Base-by-base conservation (phyloP, 2,113 vertebrate species). In the Pachypanchax playfairii region DNA sequence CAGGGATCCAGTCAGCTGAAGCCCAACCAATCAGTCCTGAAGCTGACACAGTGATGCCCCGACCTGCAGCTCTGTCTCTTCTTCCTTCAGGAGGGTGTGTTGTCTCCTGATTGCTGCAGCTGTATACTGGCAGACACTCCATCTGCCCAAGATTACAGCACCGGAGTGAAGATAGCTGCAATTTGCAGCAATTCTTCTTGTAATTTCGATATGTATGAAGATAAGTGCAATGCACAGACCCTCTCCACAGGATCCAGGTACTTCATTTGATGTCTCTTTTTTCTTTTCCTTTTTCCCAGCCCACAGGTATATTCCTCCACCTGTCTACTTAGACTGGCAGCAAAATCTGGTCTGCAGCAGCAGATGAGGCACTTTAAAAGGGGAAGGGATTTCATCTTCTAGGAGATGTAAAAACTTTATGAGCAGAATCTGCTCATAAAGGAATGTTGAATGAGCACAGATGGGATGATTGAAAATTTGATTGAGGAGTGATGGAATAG, bases 151-250 rank as follows among this genome's bases (percentile, higher is more conserved):
- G 72, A 87, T 86, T 89, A 75, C 79, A 46, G 65, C 21, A 68
- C 72, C 50, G 64, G 69, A 83, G 82, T 83, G 76, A 73, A 85
- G 78, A 85, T 75, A 66, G 85, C 73, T 79, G 82, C 84, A 87
- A 89, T 88, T 90, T 88, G 80, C 59, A 70, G 70, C 81, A 82
- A 87, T 89, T 85, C 70, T 56, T 56, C 63, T 56, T 63, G 86
- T 88, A 83, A 86, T 88, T 87, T 66, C 31, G 70, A 82, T 81
- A 88, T 83, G 83, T 84, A 83, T 82, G 74, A 84, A 76, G 66
- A 83, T 43, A 47, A 41, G 71, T 79, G 67, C 79, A 76, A 84
- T 79, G 60, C 39, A 17, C n/a, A 41, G 64, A 57, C 60, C 33
- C 73, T 74, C 77, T 84, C 75, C 53, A 47, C 60, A 31, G 77